Evolutionary conservation across 2,888 invertebrate species (phyloP), one percentile per base, ranked within the genome.

Genomic region (Dorcus hopei): DNA sequence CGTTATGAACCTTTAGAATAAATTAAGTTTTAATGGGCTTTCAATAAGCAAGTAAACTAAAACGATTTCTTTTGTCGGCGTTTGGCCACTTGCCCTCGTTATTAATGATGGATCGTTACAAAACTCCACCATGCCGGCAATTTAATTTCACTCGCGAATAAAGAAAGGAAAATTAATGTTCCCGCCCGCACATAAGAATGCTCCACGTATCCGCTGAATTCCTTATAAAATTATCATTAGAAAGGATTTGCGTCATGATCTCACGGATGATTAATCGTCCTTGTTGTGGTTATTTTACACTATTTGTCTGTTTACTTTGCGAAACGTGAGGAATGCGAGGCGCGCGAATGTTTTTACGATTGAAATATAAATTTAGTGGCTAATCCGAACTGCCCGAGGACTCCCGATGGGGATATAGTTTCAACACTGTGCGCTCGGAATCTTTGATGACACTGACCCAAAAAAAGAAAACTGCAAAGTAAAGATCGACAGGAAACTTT

Each of bases 351-450:
- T 70, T 68, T 70, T 70, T 70, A 71, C 68, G 70, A 71, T 70
- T 71, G 71, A 70, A 70, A 70, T 67, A 70, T 71, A 71, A 71
- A 71, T 71, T 71, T 70, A 70, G 70, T 65, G 65, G 69, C 66
- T 70, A 69, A 71, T 70, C 67, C 68, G 57, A 64, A 69, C 61
- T 55, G 66, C 62, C 62, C 52, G 52, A 53, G 62, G 57, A 38
- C 57, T 67, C 65, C 64, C 66, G 58, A 61, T 60, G 64, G 65
- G 64, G 65, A 65, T 64, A 65, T 66, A 67, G 66, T 67, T 69
- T 63, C 58, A 61, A 62, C 62, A 62, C 62, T 53, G 59, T 65
- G 66, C 62, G 65, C 59, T 59, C 57, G 63, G 66, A 68, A 66
- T 68, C 65, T 65, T 60, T 64, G 64, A 67, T 68, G 67, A 64